phyloP scores from a whole-genome alignment of 1,140 invertebrate genomes.

The Lamellibrachia luymesi region DNA sequence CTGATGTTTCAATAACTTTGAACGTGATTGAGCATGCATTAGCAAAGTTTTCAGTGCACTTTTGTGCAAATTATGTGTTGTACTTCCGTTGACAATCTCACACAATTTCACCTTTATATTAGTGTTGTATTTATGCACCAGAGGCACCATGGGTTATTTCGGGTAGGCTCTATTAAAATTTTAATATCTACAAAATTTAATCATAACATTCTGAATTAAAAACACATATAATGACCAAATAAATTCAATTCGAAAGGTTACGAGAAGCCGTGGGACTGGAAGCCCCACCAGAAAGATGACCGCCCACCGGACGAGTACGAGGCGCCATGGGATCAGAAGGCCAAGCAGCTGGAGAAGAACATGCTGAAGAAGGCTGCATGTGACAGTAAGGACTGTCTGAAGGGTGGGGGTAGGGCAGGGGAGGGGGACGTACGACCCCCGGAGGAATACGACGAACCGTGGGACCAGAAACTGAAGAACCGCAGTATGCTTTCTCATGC shows the following conservation, averaged over 20 bases:
- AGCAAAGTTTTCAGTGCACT: too few species aligned
- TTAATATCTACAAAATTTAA: too few species aligned
- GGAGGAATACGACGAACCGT: slow-evolving; percentile 29
- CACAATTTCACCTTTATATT: too few species aligned
- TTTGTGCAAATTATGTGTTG: too few species aligned
- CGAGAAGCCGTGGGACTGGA: slow-evolving; percentile 27
- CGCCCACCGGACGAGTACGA: slow-evolving; percentile 25
- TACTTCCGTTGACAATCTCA: too few species aligned
- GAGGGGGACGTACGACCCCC: slow-evolving; percentile 3
- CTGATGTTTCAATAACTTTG: too few species aligned
- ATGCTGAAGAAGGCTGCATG: slow-evolving; percentile 19
- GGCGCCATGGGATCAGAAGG: slow-evolving; percentile 27
- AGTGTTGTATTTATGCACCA: too few species aligned
- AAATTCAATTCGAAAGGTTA: not conserved
- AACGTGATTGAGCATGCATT: too few species aligned
- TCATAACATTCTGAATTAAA: too few species aligned
- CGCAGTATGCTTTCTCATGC: not conserved
- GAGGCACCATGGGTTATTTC: too few species aligned
- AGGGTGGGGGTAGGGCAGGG: not conserved
- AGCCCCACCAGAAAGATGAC: slow-evolving; percentile 27
- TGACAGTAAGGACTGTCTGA: slow-evolving; percentile 10
- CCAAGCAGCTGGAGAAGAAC: slow-evolving; percentile 19
- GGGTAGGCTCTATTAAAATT: too few species aligned
- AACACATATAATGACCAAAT: too few species aligned
- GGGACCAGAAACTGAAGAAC: slow-evolving; percentile 26